Base-by-base conservation (phyloP, 2,113 vertebrate genomes). In the Ophiodon elongatus region DNA sequence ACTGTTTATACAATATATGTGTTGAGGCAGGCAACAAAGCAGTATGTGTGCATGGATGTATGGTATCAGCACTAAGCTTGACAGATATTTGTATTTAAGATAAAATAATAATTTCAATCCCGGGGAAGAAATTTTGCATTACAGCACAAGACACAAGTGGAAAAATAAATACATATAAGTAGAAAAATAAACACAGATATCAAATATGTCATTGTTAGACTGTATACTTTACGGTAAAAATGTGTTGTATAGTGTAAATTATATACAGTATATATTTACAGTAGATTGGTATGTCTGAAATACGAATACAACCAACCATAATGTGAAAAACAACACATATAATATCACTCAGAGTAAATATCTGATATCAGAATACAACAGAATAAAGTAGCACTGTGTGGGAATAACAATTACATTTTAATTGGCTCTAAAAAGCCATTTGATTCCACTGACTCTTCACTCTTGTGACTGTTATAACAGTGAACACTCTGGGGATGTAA, bases 401-500 rank as follows among this genome's bases (percentile, higher is more conserved):
- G 29, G 29, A 67, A 35, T 14, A 39, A 37, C 8, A 39, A 66
- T 29, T 1, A 29, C 9, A 29, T 75, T 67, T 65, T 33, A 57
- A 56, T 29, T 21, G 23, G 23, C 35, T 73, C 47, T 68, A 39
- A 73, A 1, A 6, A 60, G 39, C 29, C 64, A 45, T 57, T 56
- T 43, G 25, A 68, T 77, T 59, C 13, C 73, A 56, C 47, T 27
- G 45, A 47, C 43, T 56, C 7, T 65, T 54, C 60, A 39, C 15
- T 33, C 19, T 9, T 54, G 43, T 73, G n/a, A 52, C 37, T 79
- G 56, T 41, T 41, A 52, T 8, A 37, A 57, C 41, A n/a, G 31
- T 29, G 1, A 75, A 74, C 43, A 31, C 41, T 60, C 37, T 67
- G 23, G 50, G 27, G 62, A 67, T 39, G 17, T 23, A 17, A 75